These are phyloP conservation scores for Otolemur crassicaudatus DNA, from an alignment of 2,797 vertebrate genomes.

Conservation along the genomic window DNA sequence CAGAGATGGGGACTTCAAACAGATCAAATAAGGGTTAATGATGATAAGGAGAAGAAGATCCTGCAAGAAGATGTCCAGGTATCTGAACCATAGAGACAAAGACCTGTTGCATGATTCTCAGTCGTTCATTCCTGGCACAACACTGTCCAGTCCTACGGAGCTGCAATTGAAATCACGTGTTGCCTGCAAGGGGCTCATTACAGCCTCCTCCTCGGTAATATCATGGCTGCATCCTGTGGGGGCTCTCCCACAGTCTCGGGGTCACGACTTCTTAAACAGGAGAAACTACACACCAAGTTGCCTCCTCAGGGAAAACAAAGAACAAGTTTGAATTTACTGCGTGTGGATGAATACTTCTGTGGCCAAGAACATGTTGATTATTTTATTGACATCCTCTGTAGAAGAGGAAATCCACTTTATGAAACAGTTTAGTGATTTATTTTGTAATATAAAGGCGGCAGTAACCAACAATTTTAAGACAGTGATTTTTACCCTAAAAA, in stretches of 20 bases:
- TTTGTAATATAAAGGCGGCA: conserved; percentile 41
- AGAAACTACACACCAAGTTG: conserved; percentile 62
- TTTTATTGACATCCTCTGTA: conserved; percentile 72
- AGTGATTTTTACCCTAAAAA: conserved; percentile 61
- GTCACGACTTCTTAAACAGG: conserved; percentile 79
- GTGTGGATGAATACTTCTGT: conserved; percentile 49
- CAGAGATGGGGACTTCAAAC: conserved; percentile 66
- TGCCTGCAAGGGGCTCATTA: conserved; percentile 83
- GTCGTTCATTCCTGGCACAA: conserved; percentile 84
- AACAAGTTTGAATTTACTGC: conserved; percentile 52
- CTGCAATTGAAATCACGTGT: conserved; percentile 87
- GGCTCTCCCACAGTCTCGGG: conserved; percentile 79
- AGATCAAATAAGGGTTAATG: conserved; percentile 81
- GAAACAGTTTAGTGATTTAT: conserved; percentile 47
- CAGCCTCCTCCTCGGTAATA: conserved; percentile 74
- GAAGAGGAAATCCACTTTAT: conserved; percentile 71
- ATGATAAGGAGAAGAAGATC: conserved; percentile 25
- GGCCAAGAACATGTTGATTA: conserved; percentile 37
- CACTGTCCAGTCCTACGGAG: conserved; percentile 85
- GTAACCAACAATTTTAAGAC: conserved; percentile 49
- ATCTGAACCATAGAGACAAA: conserved; percentile 83
- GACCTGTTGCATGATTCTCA: conserved; percentile 80
- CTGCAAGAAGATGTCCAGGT: conserved; percentile 78
- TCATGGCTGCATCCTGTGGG: conserved; percentile 79
- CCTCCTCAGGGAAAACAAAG: conserved; percentile 73